Evolutionary conservation across 2,797 vertebrate species (phyloP).

Genomic region (Spea hammondii): DNA sequence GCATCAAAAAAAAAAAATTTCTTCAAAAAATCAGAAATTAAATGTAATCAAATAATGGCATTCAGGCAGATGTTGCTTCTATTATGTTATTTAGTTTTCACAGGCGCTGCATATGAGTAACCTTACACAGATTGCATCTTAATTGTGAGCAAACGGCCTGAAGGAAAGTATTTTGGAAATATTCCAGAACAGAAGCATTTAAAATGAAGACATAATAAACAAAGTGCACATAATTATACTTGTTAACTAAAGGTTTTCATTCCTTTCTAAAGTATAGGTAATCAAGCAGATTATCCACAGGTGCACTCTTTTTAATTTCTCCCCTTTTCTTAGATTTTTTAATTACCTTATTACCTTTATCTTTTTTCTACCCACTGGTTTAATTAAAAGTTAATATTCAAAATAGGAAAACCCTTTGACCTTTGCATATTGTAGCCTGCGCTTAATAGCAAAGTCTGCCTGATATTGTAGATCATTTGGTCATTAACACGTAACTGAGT

Average conservation of each 20-base stretch:
- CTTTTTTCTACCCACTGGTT: not conserved
- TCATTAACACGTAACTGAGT: not conserved
- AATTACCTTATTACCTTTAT: not conserved
- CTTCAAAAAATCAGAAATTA: not conserved
- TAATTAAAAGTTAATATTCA: not conserved
- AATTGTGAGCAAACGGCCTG: slow-evolving; percentile 2
- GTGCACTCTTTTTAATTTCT: not conserved
- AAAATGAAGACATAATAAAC: slow-evolving; percentile 3
- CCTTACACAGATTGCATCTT: slow-evolving; percentile 3
- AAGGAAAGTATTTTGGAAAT: slow-evolving; percentile 10
- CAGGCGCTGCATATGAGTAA: not conserved
- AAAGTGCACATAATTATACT: slow-evolving; percentile 3
- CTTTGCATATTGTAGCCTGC: not conserved
- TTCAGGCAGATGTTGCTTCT: slow-evolving; percentile 4
- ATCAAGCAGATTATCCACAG: not conserved
- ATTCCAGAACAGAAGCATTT: not conserved
- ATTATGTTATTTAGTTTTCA: slow-evolving; percentile 1
- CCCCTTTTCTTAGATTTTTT: not conserved
- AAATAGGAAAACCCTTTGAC: not conserved
- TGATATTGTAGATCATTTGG: not conserved
- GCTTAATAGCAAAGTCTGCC: not conserved
- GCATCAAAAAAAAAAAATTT: not conserved
- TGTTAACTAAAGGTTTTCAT: not conserved
- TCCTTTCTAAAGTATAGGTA: not conserved
- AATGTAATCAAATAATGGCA: not conserved